Base-by-base conservation (phyloP, 1,140 invertebrate genomes). In the Rhizoglyphus robini region DNA sequence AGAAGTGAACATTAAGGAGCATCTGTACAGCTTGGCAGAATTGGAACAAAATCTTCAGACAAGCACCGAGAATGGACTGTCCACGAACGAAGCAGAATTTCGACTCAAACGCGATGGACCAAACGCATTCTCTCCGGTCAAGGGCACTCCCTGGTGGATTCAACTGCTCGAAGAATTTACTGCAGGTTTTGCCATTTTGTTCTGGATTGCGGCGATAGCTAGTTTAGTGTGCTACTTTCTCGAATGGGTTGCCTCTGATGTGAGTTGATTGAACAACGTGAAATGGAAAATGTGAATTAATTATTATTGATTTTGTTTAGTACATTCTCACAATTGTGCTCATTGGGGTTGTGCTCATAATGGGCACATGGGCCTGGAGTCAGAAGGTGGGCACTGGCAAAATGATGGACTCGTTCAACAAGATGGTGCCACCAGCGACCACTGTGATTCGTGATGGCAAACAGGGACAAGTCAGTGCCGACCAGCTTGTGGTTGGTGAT, bases 391-490 rank as follows among this genome's bases (percentile, higher is more conserved):
- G 72, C 65, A 70, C 67, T 48, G 70, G 73, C 23, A 67, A 58
- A n/a, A 65, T 71, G 25, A 59, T 71, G 51, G 54, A 70, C 18
- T 68, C 58, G 5, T 71, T 67, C 51, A 58, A 68, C 20, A 73
- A 70, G 36, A 34, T 74, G 29, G 62, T 73, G 27, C 73, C 71
- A 47, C 69, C 73, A 81, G 94, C 90, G 77, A 94, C 94, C 23
- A 87, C 88, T 63, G 93, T 94, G 61, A 83, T 96, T 70, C 83
- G 95, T 69, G 88, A 94, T 78, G 93, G 94, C 67, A 86, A 93
- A 75, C 93, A 93, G 74, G 76, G 88, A 65, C 91, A 88, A 64
- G 77, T 95, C 96, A 58, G 83, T 84, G 51, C 90, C 90, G 68
- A 89, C 93, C 66, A 73, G 76, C 68, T 67, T 73, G 63, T 87